These are phyloP conservation scores for Zoroaster sp. DNA, from an alignment of 53 echinoderm and acorn worm genomes.

Conservation along the genomic window DNA sequence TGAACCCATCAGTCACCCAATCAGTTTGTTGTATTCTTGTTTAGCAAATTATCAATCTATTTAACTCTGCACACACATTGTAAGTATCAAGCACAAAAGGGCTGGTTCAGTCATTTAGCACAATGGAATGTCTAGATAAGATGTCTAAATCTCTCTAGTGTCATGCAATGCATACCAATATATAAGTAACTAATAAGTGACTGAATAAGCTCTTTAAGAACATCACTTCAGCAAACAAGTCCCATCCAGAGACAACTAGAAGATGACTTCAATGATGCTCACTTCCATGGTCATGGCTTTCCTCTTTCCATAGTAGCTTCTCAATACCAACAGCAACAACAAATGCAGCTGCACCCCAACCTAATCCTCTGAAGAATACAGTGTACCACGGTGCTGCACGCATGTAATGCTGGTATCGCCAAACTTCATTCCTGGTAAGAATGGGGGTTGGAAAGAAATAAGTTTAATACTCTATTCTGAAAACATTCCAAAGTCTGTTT, in stretches of 20 bases:
- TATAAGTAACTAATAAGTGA: background rate
- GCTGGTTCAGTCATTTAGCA: background rate
- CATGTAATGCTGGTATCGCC: slow-evolving; percentile 81
- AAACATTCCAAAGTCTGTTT: no score
- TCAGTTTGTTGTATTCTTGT: no score
- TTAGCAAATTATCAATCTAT: background rate
- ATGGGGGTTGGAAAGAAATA: no score
- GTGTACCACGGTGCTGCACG: slow-evolving; percentile 46
- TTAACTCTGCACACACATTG: background rate
- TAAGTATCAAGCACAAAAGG: background rate
- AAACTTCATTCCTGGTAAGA: slow-evolving; percentile 85
- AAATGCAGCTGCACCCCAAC: slow-evolving; percentile 77
- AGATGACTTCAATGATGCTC: background rate
- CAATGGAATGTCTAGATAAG: background rate
- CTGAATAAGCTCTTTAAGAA: background rate
- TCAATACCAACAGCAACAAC: slow-evolving; percentile 78
- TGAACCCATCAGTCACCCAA: no score
- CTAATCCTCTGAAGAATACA: slow-evolving; percentile 73
- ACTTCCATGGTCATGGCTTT: slow-evolving; percentile 58
- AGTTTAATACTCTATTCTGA: no score
- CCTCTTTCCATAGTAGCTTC: slow-evolving; percentile 60
- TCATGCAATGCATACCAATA: background rate
- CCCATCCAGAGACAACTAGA: background rate
- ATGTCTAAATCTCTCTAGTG: background rate
- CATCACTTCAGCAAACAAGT: background rate